A percentile compares a stretch with the other conserved stretches of the same genome.
phyloP scores from a whole-genome alignment of 35 echinoderm and acorn worm genomes.

The Amphiura filiformis region DNA sequence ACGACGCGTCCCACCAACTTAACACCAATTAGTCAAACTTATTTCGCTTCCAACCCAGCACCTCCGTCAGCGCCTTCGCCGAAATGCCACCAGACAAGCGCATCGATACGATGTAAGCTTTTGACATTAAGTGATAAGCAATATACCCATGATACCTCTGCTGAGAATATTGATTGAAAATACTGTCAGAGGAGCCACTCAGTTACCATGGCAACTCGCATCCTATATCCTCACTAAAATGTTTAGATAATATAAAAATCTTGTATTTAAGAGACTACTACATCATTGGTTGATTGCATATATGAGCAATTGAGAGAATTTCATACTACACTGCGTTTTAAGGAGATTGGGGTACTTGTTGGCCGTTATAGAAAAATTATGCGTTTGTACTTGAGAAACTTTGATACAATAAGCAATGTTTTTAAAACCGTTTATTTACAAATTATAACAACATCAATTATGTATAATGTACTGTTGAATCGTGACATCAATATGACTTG shows the following conservation, averaged over 20 bases:
- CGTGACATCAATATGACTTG: too few species aligned
- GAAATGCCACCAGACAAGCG: not conserved
- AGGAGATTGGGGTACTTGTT: not conserved
- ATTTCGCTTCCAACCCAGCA: not conserved
- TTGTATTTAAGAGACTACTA: not conserved
- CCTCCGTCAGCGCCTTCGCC: not conserved
- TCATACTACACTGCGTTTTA: not conserved
- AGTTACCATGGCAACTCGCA: not conserved
- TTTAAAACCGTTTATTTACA: too few species aligned
- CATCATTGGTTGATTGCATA: not conserved
- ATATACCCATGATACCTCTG: constrained; percentile 1
- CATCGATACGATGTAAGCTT: not conserved
- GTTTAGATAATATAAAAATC: constrained; percentile 9
- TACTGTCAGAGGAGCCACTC: not conserved
- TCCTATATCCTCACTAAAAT: constrained; percentile 3
- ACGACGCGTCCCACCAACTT: not conserved
- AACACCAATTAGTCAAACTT: not conserved
- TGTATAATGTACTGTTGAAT: too few species aligned
- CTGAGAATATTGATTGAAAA: not conserved
- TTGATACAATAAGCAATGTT: too few species aligned
- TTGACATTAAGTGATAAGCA: constrained; percentile 14
- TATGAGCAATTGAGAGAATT: not conserved
- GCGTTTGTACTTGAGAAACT: not conserved
- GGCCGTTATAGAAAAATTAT: not conserved
- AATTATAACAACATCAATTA: too few species aligned